phyloP scores from a whole-genome alignment of 1,140 invertebrate species.

The Chlorops oryzae region DNA sequence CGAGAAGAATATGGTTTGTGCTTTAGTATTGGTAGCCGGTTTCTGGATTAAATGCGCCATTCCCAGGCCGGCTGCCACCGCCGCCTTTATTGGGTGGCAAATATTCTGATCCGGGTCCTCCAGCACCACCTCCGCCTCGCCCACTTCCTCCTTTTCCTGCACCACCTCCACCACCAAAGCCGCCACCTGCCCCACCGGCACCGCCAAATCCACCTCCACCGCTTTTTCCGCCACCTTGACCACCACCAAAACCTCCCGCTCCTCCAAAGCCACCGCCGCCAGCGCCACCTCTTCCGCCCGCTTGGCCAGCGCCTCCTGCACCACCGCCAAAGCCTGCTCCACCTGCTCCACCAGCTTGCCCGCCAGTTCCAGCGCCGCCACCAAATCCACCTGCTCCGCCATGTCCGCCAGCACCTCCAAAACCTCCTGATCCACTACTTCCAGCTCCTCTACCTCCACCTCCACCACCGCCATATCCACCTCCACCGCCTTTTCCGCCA shows the following conservation, averaged over 20 bases:
- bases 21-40: constrained; percentile 42
- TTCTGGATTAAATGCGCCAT: constrained; percentile 42
- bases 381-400: constrained; percentile 46
- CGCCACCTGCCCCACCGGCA: constrained; percentile 10
- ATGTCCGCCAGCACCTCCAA: constrained; percentile 44
- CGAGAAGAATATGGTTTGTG: background rate
- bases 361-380: constrained; percentile 19
- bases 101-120: constrained; percentile 15
- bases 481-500: background rate
- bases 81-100: too few species aligned
- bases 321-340: constrained; percentile 16
- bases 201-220: constrained; percentile 18
- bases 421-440: constrained; percentile 38
- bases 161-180: constrained; percentile 21
- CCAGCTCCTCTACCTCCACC: constrained; percentile 11
- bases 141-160: constrained; percentile 20
- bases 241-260: constrained; percentile 38
- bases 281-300: constrained; percentile 17
- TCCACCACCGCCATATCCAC: constrained; percentile 14
- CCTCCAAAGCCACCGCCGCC: constrained; percentile 34
- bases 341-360: constrained; percentile 12
- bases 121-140: constrained; percentile 17
- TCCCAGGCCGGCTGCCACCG: constrained; percentile 37
- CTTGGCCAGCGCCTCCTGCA: constrained; percentile 22
- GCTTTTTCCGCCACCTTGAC: constrained; percentile 23